Conservation (phyloP, 92 coral and sea anemone species). For the Micromussa lordhowensis region DNA sequence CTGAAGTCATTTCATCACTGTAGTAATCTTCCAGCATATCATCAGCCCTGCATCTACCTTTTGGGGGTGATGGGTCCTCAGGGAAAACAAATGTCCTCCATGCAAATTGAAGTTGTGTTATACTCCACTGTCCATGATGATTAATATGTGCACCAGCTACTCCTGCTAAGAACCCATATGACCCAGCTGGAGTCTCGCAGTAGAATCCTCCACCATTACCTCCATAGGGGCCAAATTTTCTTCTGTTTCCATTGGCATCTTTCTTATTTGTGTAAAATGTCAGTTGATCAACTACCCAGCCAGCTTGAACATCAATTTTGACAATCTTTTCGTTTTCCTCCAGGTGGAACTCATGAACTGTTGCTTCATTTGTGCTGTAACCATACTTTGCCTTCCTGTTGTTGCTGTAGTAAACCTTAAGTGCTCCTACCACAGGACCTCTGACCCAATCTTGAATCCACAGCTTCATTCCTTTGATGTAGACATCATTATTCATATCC, state of each 20-base stretch:
- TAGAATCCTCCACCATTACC: constrained; percentile 74
- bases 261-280: constrained; percentile 77
- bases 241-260: constrained; percentile 44
- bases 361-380: constrained; percentile 37
- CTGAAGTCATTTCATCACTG: neutral
- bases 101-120: constrained; percentile 73
- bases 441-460: constrained; percentile 89
- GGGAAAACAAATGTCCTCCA: constrained; percentile 73
- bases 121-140: constrained; percentile 70
- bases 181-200: constrained; percentile 60
- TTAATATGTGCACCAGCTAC: constrained; percentile 71
- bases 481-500: constrained; percentile 40
- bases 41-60: constrained; percentile 12
- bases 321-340: constrained; percentile 76
- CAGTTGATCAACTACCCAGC: constrained; percentile 86
- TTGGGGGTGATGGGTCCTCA: constrained; percentile 23
- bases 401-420: constrained; percentile 73
- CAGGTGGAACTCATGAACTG: constrained; percentile 69
- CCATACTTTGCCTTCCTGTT: constrained; percentile 61
- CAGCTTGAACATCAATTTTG: constrained; percentile 74
- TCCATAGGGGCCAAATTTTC: constrained; percentile 79
- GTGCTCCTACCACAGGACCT: constrained; percentile 79
- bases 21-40: constrained; percentile 4
- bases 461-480: constrained; percentile 79
- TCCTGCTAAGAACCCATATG: constrained; percentile 70